phyloP scores from a whole-genome alignment of 1,140 invertebrate genomes.

The Cecropterus lyciades region DNA sequence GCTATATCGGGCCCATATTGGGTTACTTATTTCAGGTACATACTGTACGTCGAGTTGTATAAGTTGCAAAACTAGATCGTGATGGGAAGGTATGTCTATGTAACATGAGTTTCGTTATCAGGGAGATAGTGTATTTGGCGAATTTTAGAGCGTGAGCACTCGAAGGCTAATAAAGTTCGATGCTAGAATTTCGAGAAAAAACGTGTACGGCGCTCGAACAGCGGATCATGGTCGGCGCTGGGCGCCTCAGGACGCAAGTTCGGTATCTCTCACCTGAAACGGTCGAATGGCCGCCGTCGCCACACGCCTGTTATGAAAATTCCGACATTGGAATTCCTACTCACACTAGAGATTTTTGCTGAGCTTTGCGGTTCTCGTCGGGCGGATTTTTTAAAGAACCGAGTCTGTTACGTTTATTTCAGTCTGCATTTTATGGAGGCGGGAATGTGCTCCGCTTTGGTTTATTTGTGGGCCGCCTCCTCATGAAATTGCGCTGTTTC shows the following conservation, averaged over 20 bases:
- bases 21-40: background rate
- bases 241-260: constrained; percentile 64
- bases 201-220: constrained; percentile 20
- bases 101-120: constrained; percentile 50
- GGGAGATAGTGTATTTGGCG: constrained; percentile 53
- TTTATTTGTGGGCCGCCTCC: constrained; percentile 77
- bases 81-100: constrained; percentile 26
- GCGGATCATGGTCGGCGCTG: constrained; percentile 50
- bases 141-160: constrained; percentile 39
- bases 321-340: constrained; percentile 70
- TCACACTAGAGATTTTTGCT: constrained; percentile 76
- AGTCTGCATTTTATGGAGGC: constrained; percentile 76
- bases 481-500: constrained; percentile 79
- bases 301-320: constrained; percentile 77
- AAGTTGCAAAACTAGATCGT: constrained; percentile 15
- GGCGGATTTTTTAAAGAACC: constrained; percentile 71
- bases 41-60: constrained; percentile 6
- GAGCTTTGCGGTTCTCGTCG: constrained; percentile 73
- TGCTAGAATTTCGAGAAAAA: constrained; percentile 41
- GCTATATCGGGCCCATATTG: background rate
- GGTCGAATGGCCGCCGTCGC: constrained; percentile 51
- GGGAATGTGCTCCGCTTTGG: constrained; percentile 75
- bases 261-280: constrained; percentile 64
- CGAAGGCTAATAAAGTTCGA: constrained; percentile 58
- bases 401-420: constrained; percentile 76